Evolutionary conservation across 2,888 invertebrate genomes (phyloP), one percentile per base, ranked within the genome.

Genomic region (Theodoxus fluviatilis): DNA sequence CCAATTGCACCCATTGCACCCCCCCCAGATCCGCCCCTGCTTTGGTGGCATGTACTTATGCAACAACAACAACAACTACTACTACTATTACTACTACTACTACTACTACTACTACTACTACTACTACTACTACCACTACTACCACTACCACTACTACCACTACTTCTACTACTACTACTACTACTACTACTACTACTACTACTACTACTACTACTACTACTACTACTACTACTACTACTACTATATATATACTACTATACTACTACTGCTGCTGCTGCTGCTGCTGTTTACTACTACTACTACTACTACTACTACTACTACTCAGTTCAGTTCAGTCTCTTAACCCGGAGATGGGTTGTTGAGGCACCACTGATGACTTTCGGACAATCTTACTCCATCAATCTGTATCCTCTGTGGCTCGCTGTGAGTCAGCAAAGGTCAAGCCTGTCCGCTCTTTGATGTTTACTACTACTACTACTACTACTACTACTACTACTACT

Each of bases 61-160:
- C 25, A 31, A 28, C 63, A 35, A 28, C 63, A 35, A 31, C 63
- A 35, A 28, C 63, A 35, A 15, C 35, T 61, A 28, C 63, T 61
- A 28, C 35, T 61, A 28, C 63, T 61, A 31, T 15, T 61, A 15
- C 63, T 61, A 28, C 63, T 33, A 28, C 63, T 61, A 28, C 63
- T 33, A 31, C 63, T 61, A 28, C 63, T 33, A 28, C 31, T 33
- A 15, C 35, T 33, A 31, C 35, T 33, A 15, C 31, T 28, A 31
- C 31, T 61, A 31, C 33, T 33, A 25, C 33, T 61, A 15, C 33
- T 33, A 3, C 18, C 3, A 7, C 33, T 18, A 2, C 31, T 18
- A 7, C 3, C 35, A 31, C 31, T 61, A 28, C n/a, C n/a, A 31
- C 3, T 33, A 3, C n/a, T 33, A 31, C 22, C 7, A 22, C 55